A percentile compares a stretch with the other conserved stretches of the same genome.
These are phyloP conservation scores for Orbicella faveolata DNA, from an alignment of 64 coral and sea anemone species.

Conservation along the genomic window DNA sequence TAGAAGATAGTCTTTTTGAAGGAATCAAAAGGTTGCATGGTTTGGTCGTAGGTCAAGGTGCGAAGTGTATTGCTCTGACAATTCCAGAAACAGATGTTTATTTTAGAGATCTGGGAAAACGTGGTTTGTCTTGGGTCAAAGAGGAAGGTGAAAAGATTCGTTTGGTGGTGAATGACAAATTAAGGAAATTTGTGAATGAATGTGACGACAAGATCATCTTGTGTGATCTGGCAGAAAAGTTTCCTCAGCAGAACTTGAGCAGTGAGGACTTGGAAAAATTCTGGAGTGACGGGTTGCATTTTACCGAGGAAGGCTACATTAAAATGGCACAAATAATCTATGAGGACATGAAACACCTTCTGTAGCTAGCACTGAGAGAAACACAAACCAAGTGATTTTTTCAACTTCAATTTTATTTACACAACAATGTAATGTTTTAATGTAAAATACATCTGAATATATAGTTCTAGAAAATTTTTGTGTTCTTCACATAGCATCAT, in stretches of 20 bases:
- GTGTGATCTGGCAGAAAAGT: conserved; percentile 73
- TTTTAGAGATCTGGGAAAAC: conserved; percentile 58
- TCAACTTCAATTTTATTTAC: too few species aligned
- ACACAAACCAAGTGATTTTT: too few species aligned
- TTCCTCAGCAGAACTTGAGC: conserved; percentile 57
- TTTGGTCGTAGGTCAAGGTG: conserved; percentile 15
- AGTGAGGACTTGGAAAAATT: conserved; percentile 55
- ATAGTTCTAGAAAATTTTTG: too few species aligned
- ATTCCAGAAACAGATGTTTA: conserved; percentile 82
- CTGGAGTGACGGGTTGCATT: conserved; percentile 63
- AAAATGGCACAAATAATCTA: conserved; percentile 88
- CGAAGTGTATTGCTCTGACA: conserved; percentile 57
- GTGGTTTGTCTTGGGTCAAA: conserved; percentile 81
- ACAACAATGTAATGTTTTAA: not conserved
- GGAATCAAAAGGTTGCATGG: conserved; percentile 52
- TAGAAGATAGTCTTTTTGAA: conserved; percentile 62
- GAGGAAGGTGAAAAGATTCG: conserved; percentile 66
- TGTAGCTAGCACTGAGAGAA: not conserved
- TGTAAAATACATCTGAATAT: conserved; percentile 14
- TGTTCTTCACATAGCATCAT: too few species aligned
- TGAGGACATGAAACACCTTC: conserved; percentile 77
- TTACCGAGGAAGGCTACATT: conserved; percentile 77
- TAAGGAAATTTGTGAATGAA: conserved; percentile 32
- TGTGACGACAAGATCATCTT: conserved; percentile 12
- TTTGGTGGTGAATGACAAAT: conserved; percentile 61